phyloP scores from a whole-genome alignment of 2,797 vertebrate species.

The Vespertilio murinus region DNA sequence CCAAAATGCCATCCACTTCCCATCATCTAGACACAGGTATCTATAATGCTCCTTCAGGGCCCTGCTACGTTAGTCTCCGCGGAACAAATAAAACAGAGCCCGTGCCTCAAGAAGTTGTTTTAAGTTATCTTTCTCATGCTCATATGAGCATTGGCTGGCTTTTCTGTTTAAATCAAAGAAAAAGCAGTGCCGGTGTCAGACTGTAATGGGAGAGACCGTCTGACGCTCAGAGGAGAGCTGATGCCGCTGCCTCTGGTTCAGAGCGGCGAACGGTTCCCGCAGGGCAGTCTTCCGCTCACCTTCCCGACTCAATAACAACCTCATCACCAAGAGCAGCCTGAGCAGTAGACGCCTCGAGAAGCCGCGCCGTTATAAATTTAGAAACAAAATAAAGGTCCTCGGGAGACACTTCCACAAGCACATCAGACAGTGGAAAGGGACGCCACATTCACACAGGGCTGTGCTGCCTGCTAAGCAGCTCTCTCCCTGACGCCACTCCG shows the following conservation, averaged over 20 bases:
- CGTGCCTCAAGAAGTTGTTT: constrained; percentile 27
- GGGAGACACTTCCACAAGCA: constrained; percentile 54
- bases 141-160: neutral
- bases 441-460: constrained; percentile 7
- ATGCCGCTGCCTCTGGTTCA: constrained; percentile 35
- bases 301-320: constrained; percentile 63
- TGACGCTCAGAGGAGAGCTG: constrained; percentile 37
- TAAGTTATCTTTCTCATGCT: constrained; percentile 20
- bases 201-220: constrained; percentile 37
- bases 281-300: constrained; percentile 50
- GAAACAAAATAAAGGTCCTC: constrained; percentile 71
- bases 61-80: constrained; percentile 3
- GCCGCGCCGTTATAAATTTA: constrained; percentile 55
- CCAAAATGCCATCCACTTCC: neutral
- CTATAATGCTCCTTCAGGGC: neutral
- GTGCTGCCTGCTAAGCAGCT: constrained; percentile 11
- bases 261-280: constrained; percentile 60
- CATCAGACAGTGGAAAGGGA: neutral
- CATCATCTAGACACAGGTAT: neutral
- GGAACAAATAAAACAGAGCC: constrained; percentile 42
- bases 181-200: constrained; percentile 41
- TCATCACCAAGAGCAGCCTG: constrained; percentile 48
- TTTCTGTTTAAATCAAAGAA: constrained; percentile 60
- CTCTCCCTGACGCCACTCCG: constrained; percentile 51
- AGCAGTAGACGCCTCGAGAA: constrained; percentile 51